These are phyloP conservation scores for Gephyroberyx darwinii DNA, from an alignment of 2,797 vertebrate species.

Conservation along the genomic window DNA sequence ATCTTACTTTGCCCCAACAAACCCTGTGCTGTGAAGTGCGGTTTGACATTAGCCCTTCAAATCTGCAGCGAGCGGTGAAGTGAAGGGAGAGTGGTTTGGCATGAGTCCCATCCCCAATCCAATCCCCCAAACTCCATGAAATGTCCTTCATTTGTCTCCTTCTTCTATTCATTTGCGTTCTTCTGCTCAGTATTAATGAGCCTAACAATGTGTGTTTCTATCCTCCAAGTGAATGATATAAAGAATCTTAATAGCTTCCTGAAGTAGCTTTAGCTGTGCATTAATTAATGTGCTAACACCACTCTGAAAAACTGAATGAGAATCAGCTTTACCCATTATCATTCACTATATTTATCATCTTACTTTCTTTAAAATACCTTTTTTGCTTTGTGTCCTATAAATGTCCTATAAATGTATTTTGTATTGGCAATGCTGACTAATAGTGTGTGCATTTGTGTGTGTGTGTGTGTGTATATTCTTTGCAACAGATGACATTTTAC, in stretches of 20 bases:
- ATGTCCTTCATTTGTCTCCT: slow-evolving; percentile 57
- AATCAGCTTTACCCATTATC: slow-evolving; percentile 13
- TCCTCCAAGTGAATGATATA: slow-evolving; percentile 11
- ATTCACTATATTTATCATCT: slow-evolving; percentile 10
- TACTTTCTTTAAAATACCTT: not conserved
- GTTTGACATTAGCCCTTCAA: slow-evolving; percentile 57
- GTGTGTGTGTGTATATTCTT: slow-evolving; percentile 30
- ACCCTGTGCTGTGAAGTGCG: slow-evolving; percentile 31
- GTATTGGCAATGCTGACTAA: slow-evolving; percentile 9
- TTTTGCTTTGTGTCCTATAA: slow-evolving; percentile 6
- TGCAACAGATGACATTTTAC: not conserved
- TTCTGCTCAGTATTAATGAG: slow-evolving; percentile 35
- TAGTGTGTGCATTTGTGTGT: not conserved
- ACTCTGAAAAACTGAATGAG: not conserved
- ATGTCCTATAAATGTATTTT: slow-evolving; percentile 1
- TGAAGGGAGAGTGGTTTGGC: slow-evolving; percentile 40
- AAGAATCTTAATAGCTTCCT: slow-evolving; percentile 21
- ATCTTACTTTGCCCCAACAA: slow-evolving; percentile 59
- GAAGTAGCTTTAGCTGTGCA: not conserved
- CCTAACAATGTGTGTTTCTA: slow-evolving; percentile 22
- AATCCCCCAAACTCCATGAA: slow-evolving; percentile 49
- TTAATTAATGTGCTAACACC: not conserved
- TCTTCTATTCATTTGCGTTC: slow-evolving; percentile 20
- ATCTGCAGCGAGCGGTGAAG: slow-evolving; percentile 42
- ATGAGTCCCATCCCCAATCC: slow-evolving; percentile 44